Evolutionary conservation across 1,140 invertebrate species (phyloP), one percentile per base, ranked within the genome.

Genomic region (Caenorhabditis remanei): DNA sequence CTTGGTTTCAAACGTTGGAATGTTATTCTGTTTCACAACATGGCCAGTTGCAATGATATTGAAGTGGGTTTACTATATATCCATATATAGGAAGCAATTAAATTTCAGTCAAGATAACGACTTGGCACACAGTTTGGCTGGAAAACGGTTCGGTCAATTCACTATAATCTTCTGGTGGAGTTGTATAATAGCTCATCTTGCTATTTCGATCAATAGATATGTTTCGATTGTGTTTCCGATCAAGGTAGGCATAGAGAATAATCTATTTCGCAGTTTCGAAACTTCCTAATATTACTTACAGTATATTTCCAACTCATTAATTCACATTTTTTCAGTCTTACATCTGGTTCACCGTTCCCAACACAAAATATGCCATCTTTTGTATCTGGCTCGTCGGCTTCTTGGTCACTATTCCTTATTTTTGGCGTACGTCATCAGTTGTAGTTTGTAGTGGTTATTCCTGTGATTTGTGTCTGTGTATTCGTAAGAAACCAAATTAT

Each of bases 1-100:
- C 46, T 85, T 61, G 41, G 63, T 85, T 53, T 61, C 84, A 24
- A 85, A 85, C 41, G 41, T 85, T 16, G 84, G 84, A 53, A 63
- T 85, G 65, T 16, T 71, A 1, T 71, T 71, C 19, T 71, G 65
- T n/a, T 71, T 71, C 19, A 71, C 65, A 4, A 71, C 65, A 13
- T 71, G 65, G 65, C 65, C 65, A 71, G 65, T 71, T n/a, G 65
- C 65, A n/a, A 71, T 71, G 65, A 71, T 71, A 7, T 46, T 71
- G 41, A 71, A 71, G 65, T 71, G 2, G 46, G 65, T 43, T 32
- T 32, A 46, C 2, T n/a, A 4, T 19, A 24, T 1, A 9, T 7
- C 7, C n/a, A n/a, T n/a, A 32, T 4, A n/a, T 9, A 24, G 24
- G 1, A 9, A 1, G 7, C 14, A 32, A 11, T 40, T 2, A 11